Evolutionary conservation across 2,888 invertebrate species (phyloP), one percentile per base, ranked within the genome.

Genomic region (Calliopum simillimum): DNA sequence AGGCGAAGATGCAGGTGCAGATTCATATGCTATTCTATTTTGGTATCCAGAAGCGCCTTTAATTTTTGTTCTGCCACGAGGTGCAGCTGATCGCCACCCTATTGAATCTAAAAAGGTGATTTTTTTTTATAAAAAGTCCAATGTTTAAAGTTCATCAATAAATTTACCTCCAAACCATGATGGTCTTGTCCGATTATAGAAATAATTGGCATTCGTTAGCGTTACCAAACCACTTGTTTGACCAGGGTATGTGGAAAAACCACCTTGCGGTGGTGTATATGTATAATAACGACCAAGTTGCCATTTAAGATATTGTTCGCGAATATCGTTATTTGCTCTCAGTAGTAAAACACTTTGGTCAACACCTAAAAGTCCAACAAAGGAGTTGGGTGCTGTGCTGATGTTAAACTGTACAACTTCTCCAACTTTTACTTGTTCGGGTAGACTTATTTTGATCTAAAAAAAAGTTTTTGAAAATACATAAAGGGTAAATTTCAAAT

Each of bases 361-460:
- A 2, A 96, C 92, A 0, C 95, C 98, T 75, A 97, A 86, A 8
- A 98, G 86, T 1, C 95, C 97, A 4, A 97, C 93, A 77, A 92
- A 92, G 0, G 98, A 96, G 78, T 96, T 93, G 0, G 96, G 92
- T 78, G 93, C 93, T 0, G 97, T 93, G n/a, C 89, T 88, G 21
- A 98, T 91, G 5, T 90, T 89, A 8, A 98, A 87, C 75, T 94
- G 92, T 4, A 97, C 91, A 70, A 91, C 89, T 14, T 91, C 89
- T 63, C 94, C 94, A 0, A 97, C 97, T 72, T 92, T 91, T 0
- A 91, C 91, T 84, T 92, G 90, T 4, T 87, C 87, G n/a, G 89
- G 89, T 0, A 91, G 87, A 73, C 90, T 89, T 4, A 94, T 88
- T 8, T 93, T 89, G 44, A 94, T 89, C 91, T 92, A 33, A 33